A percentile compares a stretch with the other conserved stretches of the same genome.
Conservation (phyloP, 1,140 invertebrate species). For the Achroia grisella region DNA sequence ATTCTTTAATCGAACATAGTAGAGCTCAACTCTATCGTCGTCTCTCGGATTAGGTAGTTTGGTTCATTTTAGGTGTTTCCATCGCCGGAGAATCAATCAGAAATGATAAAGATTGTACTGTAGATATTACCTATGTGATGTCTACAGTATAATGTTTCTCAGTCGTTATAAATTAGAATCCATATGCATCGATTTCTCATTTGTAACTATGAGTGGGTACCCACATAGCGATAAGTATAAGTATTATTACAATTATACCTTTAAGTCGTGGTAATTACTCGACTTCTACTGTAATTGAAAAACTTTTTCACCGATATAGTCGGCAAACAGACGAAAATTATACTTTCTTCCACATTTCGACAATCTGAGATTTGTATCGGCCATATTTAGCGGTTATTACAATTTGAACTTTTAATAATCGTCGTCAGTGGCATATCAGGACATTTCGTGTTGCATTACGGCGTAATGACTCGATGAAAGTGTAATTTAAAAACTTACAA, state of each 20-base stretch:
- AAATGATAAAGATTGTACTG: too few species aligned
- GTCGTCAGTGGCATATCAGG: constrained; percentile 28
- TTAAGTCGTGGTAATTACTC: constrained; percentile 29
- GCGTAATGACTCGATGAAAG: constrained; percentile 42
- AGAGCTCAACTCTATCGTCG: too few species aligned
- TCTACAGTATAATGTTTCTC: too few species aligned
- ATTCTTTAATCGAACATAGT: too few species aligned
- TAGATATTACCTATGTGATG: too few species aligned
- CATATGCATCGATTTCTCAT: constrained; percentile 19
- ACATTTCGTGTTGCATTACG: constrained; percentile 34
- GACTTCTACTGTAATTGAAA: constrained; percentile 52
- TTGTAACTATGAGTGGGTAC: constrained; percentile 7
- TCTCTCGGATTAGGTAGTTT: too few species aligned
- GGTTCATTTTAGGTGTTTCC: too few species aligned
- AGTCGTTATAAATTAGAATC: too few species aligned
- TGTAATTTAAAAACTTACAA: constrained; percentile 52
- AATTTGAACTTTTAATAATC: constrained; percentile 64
- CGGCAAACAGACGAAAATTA: constrained; percentile 51
- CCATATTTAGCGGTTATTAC: constrained; percentile 45
- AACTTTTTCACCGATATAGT: constrained; percentile 58
- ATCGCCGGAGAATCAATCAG: too few species aligned
- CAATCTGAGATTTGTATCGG: constrained; percentile 51
- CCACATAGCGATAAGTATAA: constrained; percentile 8
- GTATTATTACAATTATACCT: constrained; percentile 24
- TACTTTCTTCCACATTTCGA: constrained; percentile 39